Evolutionary conservation across 2,888 invertebrate species (phyloP).

Genomic region (Proisotoma minuta): DNA sequence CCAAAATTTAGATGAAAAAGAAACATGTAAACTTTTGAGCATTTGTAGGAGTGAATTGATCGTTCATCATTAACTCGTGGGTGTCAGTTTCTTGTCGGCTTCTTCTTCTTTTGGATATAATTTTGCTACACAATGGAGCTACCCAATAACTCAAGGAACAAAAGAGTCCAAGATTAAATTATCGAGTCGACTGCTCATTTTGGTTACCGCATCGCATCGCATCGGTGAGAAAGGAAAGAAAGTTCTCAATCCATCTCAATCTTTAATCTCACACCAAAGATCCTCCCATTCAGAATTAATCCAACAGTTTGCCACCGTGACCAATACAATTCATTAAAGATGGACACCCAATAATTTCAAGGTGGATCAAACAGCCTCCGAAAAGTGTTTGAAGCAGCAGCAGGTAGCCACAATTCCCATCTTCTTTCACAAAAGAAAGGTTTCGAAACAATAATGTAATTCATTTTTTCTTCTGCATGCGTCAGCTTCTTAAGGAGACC

Average conservation of each 20-base stretch:
- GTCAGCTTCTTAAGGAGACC: not conserved
- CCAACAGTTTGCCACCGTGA: constrained; percentile 22
- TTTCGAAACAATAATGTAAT: too few species aligned
- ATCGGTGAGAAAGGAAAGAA: constrained; percentile 6
- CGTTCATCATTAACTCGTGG: not conserved
- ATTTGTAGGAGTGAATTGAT: too few species aligned
- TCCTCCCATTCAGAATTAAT: constrained; percentile 17
- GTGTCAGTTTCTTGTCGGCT: not conserved
- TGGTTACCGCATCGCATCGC: constrained; percentile 1
- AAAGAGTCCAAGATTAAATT: not conserved
- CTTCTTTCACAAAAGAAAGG: too few species aligned
- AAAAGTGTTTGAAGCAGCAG: constrained; percentile 33
- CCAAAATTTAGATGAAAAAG: not conserved
- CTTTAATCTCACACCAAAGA: not conserved
- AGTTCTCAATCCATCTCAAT: constrained; percentile 20
- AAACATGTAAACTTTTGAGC: not conserved
- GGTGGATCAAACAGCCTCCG: constrained; percentile 17
- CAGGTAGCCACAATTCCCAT: constrained; percentile 37
- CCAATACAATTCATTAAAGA: constrained; percentile 36
- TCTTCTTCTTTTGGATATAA: not conserved
- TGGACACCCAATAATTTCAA: constrained; percentile 37
- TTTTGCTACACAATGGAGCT: not conserved
- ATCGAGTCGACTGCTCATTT: constrained; percentile 2
- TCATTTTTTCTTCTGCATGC: too few species aligned
- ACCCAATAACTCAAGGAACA: not conserved